Percentiles rank a stretch among this genome's conserved stretches.
These are phyloP conservation scores for Lateolabrax maculatus DNA, from an alignment of 2,797 vertebrate genomes.

Conservation along the genomic window DNA sequence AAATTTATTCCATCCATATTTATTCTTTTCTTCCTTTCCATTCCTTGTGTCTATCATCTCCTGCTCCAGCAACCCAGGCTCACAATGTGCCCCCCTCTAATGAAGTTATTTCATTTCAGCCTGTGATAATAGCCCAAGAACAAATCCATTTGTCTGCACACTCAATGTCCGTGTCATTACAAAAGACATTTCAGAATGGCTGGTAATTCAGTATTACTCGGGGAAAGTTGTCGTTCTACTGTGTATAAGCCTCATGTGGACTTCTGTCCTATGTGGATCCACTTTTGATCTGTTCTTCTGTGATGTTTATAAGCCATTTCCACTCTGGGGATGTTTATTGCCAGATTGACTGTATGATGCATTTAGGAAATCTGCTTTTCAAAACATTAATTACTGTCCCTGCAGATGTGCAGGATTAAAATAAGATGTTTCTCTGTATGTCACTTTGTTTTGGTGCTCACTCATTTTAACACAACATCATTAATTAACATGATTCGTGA, in stretches of 20 bases:
- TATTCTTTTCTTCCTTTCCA: conserved; percentile 6
- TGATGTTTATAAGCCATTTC: conserved; percentile 12
- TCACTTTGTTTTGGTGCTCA: conserved; percentile 14
- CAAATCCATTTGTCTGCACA: conserved; percentile 58
- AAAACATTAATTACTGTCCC: conserved; percentile 18
- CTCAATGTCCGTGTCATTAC: conserved; percentile 56
- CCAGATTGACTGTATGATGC: neutral
- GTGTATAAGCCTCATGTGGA: conserved; percentile 12
- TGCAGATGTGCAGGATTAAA: conserved; percentile 24
- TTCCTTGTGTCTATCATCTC: conserved; percentile 2
- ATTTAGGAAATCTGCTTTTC: conserved; percentile 1
- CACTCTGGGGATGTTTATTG: neutral
- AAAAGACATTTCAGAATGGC: conserved; percentile 51
- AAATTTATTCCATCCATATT: conserved; percentile 37
- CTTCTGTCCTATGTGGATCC: conserved; percentile 3
- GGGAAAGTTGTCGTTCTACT: neutral
- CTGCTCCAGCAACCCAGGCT: conserved; percentile 34
- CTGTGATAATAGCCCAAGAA: conserved; percentile 56
- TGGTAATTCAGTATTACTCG: conserved; percentile 44
- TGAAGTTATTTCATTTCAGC: conserved; percentile 62
- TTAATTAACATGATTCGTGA: conserved; percentile 5
- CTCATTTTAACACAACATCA: conserved; percentile 13
- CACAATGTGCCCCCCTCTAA: conserved; percentile 43
- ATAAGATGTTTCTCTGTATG: conserved; percentile 20
- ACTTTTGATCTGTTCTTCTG: conserved; percentile 10